Conservation (phyloP, 2,888 invertebrate genomes). For the Heliothis peltigera region DNA sequence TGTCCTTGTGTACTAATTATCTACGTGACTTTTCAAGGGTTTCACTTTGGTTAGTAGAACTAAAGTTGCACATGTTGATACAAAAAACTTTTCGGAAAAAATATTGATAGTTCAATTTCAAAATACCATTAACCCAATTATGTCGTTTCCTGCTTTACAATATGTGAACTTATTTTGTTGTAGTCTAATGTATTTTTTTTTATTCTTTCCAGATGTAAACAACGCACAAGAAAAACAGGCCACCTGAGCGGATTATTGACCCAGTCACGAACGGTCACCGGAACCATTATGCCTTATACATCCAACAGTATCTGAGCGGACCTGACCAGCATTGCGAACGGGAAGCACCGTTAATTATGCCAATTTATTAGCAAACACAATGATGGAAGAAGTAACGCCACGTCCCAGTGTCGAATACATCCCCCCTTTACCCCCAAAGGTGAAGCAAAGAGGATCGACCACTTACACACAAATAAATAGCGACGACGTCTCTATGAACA, state of each 20-base stretch:
- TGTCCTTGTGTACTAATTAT: slow-evolving; percentile 11
- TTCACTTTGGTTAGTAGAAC: background rate
- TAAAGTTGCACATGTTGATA: background rate
- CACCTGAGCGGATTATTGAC: slow-evolving; percentile 79
- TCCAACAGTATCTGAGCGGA: slow-evolving; percentile 80
- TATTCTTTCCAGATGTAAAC: slow-evolving; percentile 83
- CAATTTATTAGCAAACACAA: slow-evolving; percentile 77
- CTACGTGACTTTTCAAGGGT: slow-evolving; percentile 42
- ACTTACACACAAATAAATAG: slow-evolving; percentile 85
- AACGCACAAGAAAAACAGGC: slow-evolving; percentile 73
- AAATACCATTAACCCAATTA: background rate
- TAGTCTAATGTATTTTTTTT: slow-evolving; percentile 59
- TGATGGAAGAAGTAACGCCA: slow-evolving; percentile 89
- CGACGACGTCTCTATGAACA: slow-evolving; percentile 72
- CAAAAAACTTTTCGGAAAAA: background rate
- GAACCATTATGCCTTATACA: slow-evolving; percentile 89
- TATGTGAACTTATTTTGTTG: background rate
- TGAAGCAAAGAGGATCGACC: slow-evolving; percentile 83
- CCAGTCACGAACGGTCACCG: slow-evolving; percentile 83
- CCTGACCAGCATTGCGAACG: slow-evolving; percentile 82
- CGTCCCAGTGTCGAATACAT: slow-evolving; percentile 85
- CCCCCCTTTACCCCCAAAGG: slow-evolving; percentile 90
- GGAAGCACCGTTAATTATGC: slow-evolving; percentile 86
- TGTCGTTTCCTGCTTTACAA: background rate
- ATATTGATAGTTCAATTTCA: background rate